Evolutionary conservation across 37 sponge, comb jelly and placozoan genomes (phyloP), one percentile per base, ranked within the genome.

Genomic region (Diacarnus erythraeanus): DNA sequence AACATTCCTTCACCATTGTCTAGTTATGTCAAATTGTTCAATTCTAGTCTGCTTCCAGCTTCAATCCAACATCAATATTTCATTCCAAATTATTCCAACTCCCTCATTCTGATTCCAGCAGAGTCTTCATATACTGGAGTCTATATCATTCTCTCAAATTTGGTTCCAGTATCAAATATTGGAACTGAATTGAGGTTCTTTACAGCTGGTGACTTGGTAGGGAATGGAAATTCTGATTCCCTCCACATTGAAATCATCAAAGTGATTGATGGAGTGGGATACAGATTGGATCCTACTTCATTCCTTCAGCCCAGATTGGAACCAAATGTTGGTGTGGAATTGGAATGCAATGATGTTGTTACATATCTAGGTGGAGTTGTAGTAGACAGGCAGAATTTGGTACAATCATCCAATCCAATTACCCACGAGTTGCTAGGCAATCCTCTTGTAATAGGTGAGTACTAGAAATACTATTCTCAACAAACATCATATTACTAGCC

Each of bases 1-100:
- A 25, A 90, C 90, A 38, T 94, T 41, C n/a, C 72, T n/a, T 44
- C 88, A 44, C 94, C 94, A 29, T 26, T 94, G 59, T 76, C 90
- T 75, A 88, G 84, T 5, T 22, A 57, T 29, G 64, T 94, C 8
- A 39, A 39, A 35, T 71, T 69, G 33, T 22, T 76, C 64, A 35
- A 60, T 17, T 6, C 69, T 31, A 68, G 69, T 68, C 8, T 68
- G 39, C 29, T 75, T 6, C 75, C 75, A 20, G 39, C 8, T 8
- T 5, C 36, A 9, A 3, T 57, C 27, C 75, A 57, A 35, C 59
- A 4, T 9, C 38, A n/a, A 17, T 75, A 75, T 57, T 15, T 56
- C 27, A n/a, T 26, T 20, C 75, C 84, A 43, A 60, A 57, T 30
- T 34, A 58, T 15, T 30, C 64, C 4, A 63, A 34, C 31, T 66